Evolutionary conservation across 1,140 invertebrate genomes (phyloP).

Genomic region (Eumaeus atala): DNA sequence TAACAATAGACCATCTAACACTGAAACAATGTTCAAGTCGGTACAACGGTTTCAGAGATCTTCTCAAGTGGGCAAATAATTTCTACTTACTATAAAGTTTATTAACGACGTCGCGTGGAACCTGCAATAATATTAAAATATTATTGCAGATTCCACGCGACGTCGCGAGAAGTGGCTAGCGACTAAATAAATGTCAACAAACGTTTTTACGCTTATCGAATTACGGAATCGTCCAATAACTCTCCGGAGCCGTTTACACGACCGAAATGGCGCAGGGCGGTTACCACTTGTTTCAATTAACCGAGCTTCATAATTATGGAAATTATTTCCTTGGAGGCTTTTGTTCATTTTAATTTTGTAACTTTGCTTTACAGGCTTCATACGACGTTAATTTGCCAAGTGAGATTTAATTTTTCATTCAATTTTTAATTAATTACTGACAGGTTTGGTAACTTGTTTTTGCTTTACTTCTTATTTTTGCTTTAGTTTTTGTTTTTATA

Average conservation of each 20-base stretch:
- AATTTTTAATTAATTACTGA: background rate
- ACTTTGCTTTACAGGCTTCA: constrained; percentile 11
- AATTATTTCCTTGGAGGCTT: constrained; percentile 11
- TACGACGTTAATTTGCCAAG: constrained; percentile 5
- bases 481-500: no score
- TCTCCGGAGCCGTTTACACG: constrained; percentile 2
- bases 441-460: no score
- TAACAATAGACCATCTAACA: no score
- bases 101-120: no score
- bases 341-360: constrained; percentile 12
- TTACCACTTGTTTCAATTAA: constrained; percentile 12
- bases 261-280: constrained; percentile 7
- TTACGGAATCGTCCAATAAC: constrained; percentile 7
- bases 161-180: no score
- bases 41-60: no score
- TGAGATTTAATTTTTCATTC: constrained; percentile 3
- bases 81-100: no score
- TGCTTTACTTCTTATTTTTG: no score
- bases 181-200: background rate
- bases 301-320: constrained; percentile 19
- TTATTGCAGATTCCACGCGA: no score
- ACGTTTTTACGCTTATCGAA: constrained; percentile 5
- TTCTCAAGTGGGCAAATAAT: no score
- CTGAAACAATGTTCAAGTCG: no score
- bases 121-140: no score